Base-by-base conservation (phyloP, 2,113 vertebrate species). In the Asarcornis scutulata region DNA sequence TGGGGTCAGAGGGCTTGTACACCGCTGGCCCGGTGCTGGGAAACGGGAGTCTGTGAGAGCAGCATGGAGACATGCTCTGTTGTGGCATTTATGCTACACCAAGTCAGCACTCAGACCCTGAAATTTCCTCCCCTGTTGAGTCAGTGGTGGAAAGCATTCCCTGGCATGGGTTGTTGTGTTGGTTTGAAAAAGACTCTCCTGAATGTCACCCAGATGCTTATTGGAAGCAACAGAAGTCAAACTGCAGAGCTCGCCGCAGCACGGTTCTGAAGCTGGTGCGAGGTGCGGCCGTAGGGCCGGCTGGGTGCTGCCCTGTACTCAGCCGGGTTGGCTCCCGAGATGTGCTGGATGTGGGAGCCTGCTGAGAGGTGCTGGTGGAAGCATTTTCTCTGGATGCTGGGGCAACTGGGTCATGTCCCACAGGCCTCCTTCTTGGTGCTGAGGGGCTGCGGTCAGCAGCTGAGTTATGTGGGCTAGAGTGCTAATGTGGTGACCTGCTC, bases 371-470 rank as follows among this genome's bases (percentile, higher is more conserved):
- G 17, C 3, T 0, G 50, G 27, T 9, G 56, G 25, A 48, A 53
- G 31, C 1, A 0, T 17, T 1, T 36, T 63, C 7, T 40, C 36
- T 40, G 36, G 25, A 63, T 0, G 1, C 32, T 26, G 0, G 1
- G 12, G 17, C 17, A 8, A 1, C 32, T 26, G 0, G 1, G 12
- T 21, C 17, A 8, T 10, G 50, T 5, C 0, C 10, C 10, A 29
- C 12, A 79, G 14, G 4, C 1, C 2, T 2, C 3, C 10, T 68
- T 74, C 79, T 50, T 8, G 10, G 4, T 6, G 7, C 1, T 1
- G 8, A 69, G 2, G 3, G 10, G 4, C 0, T 0, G 0, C 44
- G 0, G 0, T 6, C 0, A 0, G 2, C 29, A 22, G 15, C 7
- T 0, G 0, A 26, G 17, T 7, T 52, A 10, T 13, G 8, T 0